Evolutionary conservation across 2,888 invertebrate genomes (phyloP).

Genomic region (Eulithis testata): DNA sequence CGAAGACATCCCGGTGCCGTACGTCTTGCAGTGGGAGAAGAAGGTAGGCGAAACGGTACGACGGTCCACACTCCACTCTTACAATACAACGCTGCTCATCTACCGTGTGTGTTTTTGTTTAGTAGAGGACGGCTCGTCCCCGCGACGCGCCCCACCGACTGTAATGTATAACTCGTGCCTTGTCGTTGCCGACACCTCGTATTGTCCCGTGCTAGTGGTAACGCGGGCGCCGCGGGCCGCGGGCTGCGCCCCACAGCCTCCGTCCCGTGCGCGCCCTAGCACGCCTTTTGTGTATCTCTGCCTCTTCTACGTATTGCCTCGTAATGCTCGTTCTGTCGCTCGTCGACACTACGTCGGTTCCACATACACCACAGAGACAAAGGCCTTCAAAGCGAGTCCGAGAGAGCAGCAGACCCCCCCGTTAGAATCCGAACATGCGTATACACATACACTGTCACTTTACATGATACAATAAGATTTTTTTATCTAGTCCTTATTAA

Average conservation of each 20-base stretch:
- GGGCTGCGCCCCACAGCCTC: slow-evolving; percentile 61
- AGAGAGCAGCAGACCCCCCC: slow-evolving; percentile 86
- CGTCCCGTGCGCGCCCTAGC: slow-evolving; percentile 72
- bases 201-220: slow-evolving; percentile 76
- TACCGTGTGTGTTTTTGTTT: slow-evolving; percentile 84
- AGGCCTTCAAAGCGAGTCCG: slow-evolving; percentile 84
- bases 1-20: slow-evolving; percentile 97
- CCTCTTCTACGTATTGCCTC: slow-evolving; percentile 78
- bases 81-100: slow-evolving; percentile 84
- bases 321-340: slow-evolving; percentile 60
- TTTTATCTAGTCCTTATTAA: slow-evolving; percentile 55
- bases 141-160: slow-evolving; percentile 78
- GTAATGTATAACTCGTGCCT: slow-evolving; percentile 78
- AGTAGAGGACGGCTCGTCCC: slow-evolving; percentile 82
- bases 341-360: slow-evolving; percentile 63
- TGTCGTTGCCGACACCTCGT: slow-evolving; percentile 70
- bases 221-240: slow-evolving; percentile 72
- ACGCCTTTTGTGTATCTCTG: slow-evolving; percentile 76
- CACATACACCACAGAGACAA: slow-evolving; percentile 81
- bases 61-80: slow-evolving; percentile 86
- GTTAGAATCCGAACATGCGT: slow-evolving; percentile 71
- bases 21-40: slow-evolving; percentile 99
- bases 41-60: slow-evolving; percentile 99
- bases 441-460: slow-evolving; percentile 79
- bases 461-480: slow-evolving; percentile 71